Evolutionary conservation across 30 jellyfish, hydroid and myxozoan species (phyloP), one percentile per base, ranked within the genome.

Genomic region (Aurelia sp.): DNA sequence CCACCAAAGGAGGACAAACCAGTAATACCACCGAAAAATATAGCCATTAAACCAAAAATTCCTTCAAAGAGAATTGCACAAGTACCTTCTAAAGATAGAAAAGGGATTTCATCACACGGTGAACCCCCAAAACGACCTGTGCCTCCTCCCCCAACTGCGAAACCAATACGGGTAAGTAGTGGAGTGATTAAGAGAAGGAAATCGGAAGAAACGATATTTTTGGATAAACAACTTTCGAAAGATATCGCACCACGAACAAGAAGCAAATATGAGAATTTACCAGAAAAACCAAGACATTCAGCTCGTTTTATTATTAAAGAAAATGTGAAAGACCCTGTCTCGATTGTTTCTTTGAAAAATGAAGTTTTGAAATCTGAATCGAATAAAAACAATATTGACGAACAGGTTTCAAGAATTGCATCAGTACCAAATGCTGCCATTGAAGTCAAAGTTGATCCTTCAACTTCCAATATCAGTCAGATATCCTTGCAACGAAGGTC

Each of bases 51-150:
- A 10, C 55, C 55, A 10, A 44, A 44, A 44, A 16, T 44, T 44
- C 55, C 55, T 44, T 44, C 55, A 44, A 44, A 44, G 15, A 44
- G 55, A 44, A 10, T 0, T 7, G 16, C 55, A 44, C 55, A 44
- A 44, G 30, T 69, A 15, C 66, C 61, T 21, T 23, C 65, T 40
- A 3, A 8, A 8, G 81, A 0, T 13, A 5, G 30, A 70, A 33
- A 17, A 21, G 41, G 52, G 19, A 37, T 40, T 70, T 33, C 86
- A 7, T 22, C 66, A 30, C 74, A 82, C 31, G 81, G 84, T 18
- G 85, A 72, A 35, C 91, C 91, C 68, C 91, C 91, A 4, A 82
- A 82, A 51, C 91, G 91, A 1, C 83, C 91, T 22, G 85, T 82
- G 23, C 91, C 91, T 21, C 76, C 61, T 16, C 91, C 91, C 12